Evolutionary conservation across 2,113 vertebrate species (phyloP), one percentile per base, ranked within the genome.

Genomic region (Pomatorhinus ruficollis): DNA sequence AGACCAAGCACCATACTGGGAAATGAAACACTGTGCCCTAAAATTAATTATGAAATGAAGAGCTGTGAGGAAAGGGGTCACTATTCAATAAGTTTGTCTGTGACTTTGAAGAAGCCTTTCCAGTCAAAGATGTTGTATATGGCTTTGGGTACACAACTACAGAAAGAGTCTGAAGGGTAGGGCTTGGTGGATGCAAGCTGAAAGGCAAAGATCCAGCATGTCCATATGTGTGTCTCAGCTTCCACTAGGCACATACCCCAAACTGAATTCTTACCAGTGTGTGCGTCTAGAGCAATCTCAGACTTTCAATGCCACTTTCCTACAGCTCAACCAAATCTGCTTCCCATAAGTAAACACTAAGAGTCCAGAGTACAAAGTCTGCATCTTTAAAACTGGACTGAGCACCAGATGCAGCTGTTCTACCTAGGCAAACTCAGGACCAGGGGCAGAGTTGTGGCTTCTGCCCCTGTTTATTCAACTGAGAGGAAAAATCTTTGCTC

Each of bases 181-280:
- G 16, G 16, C 23, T 64, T 35, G 4, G 16, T 69, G 27, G 5
- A 23, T 77, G 12, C 44, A 49, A 47, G 12, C 0, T 57, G 68
- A 35, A 76, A 25, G 39, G 6, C 9, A 63, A 33, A 83, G 19
- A 35, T 59, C 31, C 28, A 86, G 18, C 23, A 23, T 37, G 6
- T 72, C 1, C 0, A 0, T 27, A 5, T 31, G 21, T 17, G 8
- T 40, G 33, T 24, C 47, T 88, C 59, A 72, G 7, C 39, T 88
- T 76, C 64, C 5, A 4, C 16, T 64, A 31, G 24, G 23, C 14
- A 37, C 0, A 0, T 59, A 54, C 4, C 16, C 27, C 13, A 47
- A 70, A 47, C 5, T 3, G 31, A 56, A 44, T 49, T 87, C 10
- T 71, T 65, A 27, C 7, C 31, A 14, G 4, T 2, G 1, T 33